phyloP scores from a whole-genome alignment of 1,140 invertebrate genomes.

The Bombus sibiricus region DNA sequence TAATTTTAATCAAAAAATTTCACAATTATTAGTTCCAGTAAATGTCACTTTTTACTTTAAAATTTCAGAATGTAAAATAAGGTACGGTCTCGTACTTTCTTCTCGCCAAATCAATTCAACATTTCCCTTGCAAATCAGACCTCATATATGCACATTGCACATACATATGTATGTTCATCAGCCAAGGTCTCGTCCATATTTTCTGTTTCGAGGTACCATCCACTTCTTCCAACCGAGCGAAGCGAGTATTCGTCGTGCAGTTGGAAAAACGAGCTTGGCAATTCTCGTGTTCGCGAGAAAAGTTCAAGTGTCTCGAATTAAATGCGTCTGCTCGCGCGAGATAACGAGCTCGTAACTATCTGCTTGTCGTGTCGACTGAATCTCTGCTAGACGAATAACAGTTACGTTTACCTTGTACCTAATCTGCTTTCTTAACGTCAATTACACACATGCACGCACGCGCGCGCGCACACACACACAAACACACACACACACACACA shows the following conservation, averaged over 20 bases:
- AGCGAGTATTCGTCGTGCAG: background rate
- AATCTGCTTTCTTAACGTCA: conserved; percentile 33
- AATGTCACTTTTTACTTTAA: background rate
- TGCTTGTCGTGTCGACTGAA: conserved; percentile 38
- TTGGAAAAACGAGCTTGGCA: background rate
- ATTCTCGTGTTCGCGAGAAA: background rate
- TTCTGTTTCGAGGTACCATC: background rate
- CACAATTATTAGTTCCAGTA: no score
- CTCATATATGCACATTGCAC: background rate
- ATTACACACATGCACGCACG: background rate
- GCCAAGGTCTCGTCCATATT: background rate
- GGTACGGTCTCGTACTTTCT: background rate
- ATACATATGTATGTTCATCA: no score
- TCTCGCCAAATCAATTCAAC: background rate
- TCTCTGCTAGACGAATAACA: conserved; percentile 40
- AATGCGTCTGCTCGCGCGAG: conserved; percentile 42
- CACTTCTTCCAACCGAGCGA: background rate
- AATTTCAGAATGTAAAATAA: background rate
- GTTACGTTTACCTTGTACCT: conserved; percentile 37
- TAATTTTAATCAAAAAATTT: no score
- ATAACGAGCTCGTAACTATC: conserved; percentile 47
- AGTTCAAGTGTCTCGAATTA: conserved; percentile 48
- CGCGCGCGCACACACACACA: no score
- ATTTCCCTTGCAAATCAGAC: background rate
- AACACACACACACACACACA: no score